Base-by-base conservation (phyloP, 2,797 vertebrate genomes). In the Paedocypris micromegethes region DNA sequence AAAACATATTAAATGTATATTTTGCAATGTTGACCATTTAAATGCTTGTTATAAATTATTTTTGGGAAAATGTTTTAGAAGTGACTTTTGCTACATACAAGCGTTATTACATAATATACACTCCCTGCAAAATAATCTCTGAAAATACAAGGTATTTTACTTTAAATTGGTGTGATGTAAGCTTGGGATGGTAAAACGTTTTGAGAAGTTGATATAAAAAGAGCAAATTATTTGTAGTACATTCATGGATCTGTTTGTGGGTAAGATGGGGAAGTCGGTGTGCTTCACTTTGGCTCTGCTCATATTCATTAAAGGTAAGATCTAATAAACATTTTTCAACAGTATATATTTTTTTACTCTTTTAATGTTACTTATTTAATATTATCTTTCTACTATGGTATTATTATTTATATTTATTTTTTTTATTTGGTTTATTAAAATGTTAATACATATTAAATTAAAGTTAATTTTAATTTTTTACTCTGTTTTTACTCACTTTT, bases 181-280 rank as follows among this genome's bases (percentile, higher is more conserved):
- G 23, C 23, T 23, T 23, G 23, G 23, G 23, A 23, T 23, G 23
- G 23, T 23, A 23, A 23, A 23, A 23, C 23, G 23, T 23, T 3
- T 44, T 0, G 46, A 49, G n/a, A 49, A 38, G 37, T 45, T 52
- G 5, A 39, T 51, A 70, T 64, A 64, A 45, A 60, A 72, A 62
- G 48, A 8, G 4, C 23, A 23, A 23, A 23, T 23, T 1, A 23
- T 23, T 23, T 23, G 23, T 23, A 23, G 1, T 23, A 23, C 23
- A 23, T 23, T 23, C 23, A 55, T 46, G 5, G 58, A 9, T 37
- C 6, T 1, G 64, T 3, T 50, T 9, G 8, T 2, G 4, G 45
- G 62, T 23, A 57, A 65, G 41, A 75, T 78, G 76, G 55, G 68
- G 67, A 64, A 41, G 57, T 8, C 57, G 58, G 40, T 6, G 6